Evolutionary conservation across 2,113 vertebrate species (phyloP).

Genomic region (Sinocyclocheilus anophthalmus): DNA sequence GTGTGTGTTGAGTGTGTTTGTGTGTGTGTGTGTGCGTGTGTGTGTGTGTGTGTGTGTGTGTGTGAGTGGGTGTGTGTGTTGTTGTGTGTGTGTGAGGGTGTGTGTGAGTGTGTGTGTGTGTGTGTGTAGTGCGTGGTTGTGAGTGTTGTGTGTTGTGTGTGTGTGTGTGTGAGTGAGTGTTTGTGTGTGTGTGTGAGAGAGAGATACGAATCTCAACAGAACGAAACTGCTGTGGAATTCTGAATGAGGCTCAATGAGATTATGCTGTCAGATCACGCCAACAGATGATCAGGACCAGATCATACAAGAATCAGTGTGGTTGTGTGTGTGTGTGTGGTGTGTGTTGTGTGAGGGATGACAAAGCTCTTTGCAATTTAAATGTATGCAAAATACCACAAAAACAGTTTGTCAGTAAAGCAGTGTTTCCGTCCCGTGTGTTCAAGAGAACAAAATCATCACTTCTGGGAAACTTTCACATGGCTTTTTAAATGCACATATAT

Average conservation of each 20-base stretch:
- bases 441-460: background rate
- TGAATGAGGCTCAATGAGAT: conserved; percentile 3
- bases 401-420: background rate
- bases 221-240: background rate
- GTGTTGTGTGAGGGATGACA: background rate
- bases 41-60: background rate
- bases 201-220: background rate
- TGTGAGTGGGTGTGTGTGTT: background rate
- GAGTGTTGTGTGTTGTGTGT: too few species aligned
- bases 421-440: background rate
- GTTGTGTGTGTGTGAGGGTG: too few species aligned
- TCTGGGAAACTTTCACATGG: background rate
- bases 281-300: background rate
- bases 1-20: too few species aligned
- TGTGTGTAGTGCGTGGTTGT: too few species aligned
- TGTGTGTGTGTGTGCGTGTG: background rate
- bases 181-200: background rate
- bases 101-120: too few species aligned
- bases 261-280: background rate
- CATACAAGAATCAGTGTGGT: too few species aligned
- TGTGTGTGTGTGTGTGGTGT: background rate
- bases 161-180: background rate
- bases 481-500: background rate
- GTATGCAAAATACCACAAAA: background rate
- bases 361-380: background rate